Conservation (phyloP, 2,888 invertebrate species). For the Parnassius apollo region DNA sequence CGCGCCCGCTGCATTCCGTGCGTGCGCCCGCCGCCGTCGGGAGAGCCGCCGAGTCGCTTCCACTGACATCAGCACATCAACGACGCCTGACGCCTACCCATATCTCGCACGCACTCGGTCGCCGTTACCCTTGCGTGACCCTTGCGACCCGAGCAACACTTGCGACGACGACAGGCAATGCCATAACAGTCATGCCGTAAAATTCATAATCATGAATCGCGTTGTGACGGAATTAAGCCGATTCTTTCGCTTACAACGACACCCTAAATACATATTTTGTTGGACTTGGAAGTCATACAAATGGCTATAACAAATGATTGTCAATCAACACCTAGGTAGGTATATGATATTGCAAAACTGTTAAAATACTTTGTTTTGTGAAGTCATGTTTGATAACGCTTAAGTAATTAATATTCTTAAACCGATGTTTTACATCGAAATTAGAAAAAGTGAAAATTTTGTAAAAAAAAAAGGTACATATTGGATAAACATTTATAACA, state of each 20-base stretch:
- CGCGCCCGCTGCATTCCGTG: constrained; percentile 63
- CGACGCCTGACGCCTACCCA: constrained; percentile 55
- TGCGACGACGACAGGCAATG: constrained; percentile 6
- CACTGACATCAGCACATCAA: constrained; percentile 55
- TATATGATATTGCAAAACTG: no score
- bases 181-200: neutral
- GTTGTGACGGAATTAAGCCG: neutral
- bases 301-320: no score
- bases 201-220: neutral
- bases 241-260: neutral
- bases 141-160: constrained; percentile 38
- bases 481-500: no score
- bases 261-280: no score
- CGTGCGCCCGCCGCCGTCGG: constrained; percentile 61
- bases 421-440: no score
- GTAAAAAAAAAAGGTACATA: no score
- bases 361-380: no score
- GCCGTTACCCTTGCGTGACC: constrained; percentile 69
- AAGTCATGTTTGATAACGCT: no score
- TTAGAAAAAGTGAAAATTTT: no score
- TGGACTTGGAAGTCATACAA: no score
- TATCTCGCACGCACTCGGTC: constrained; percentile 61
- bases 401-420: no score
- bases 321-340: no score
- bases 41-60: constrained; percentile 54